phyloP scores from a whole-genome alignment of 2,797 vertebrate genomes.

The Ctenopoma multispine region DNA sequence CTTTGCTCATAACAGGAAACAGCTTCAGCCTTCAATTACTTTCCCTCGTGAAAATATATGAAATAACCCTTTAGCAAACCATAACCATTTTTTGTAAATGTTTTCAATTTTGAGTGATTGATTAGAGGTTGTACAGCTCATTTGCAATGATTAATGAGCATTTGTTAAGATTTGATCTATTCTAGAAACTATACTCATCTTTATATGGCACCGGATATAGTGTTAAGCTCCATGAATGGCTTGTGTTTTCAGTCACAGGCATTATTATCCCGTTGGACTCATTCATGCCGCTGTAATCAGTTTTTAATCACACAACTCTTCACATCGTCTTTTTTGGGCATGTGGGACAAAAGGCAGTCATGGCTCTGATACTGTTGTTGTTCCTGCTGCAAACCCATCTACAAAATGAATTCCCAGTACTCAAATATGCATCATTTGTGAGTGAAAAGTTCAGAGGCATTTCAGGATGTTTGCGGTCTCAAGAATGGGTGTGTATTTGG shows the following conservation, averaged over 20 bases:
- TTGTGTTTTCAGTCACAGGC: conserved; percentile 10
- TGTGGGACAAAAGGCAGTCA: conserved; percentile 5
- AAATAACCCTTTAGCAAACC: background rate
- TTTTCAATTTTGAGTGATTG: background rate
- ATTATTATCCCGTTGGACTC: conserved; percentile 10
- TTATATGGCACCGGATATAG: background rate
- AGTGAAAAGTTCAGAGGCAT: background rate
- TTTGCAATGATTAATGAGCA: background rate
- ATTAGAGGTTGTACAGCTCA: background rate
- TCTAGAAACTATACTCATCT: background rate
- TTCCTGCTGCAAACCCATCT: background rate
- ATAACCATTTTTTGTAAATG: background rate
- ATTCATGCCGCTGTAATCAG: conserved; percentile 24
- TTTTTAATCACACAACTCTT: conserved; percentile 22
- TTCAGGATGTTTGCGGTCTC: background rate
- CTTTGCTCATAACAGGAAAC: conserved; percentile 38
- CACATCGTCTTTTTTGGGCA: conserved; percentile 30
- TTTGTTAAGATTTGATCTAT: background rate
- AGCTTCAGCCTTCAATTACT: background rate
- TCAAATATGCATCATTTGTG: background rate
- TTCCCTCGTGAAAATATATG: background rate
- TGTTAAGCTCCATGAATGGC: conserved; percentile 18
- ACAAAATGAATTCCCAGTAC: background rate
- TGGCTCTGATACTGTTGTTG: background rate
- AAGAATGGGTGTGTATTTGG: background rate